Conservation (phyloP, 2,888 invertebrate species). For the Biston stratarius region DNA sequence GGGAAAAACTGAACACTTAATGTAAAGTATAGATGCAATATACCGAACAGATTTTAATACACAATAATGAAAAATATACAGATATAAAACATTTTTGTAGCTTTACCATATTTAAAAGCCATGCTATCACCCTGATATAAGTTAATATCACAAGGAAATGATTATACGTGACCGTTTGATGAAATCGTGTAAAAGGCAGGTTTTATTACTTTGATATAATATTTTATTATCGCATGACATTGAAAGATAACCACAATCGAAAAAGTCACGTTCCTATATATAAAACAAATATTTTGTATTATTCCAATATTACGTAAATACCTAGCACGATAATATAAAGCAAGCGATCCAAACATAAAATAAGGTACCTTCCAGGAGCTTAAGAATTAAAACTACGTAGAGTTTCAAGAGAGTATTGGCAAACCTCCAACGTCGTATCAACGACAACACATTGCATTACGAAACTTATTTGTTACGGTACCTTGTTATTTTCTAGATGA, state of each 20-base stretch:
- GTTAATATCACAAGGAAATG: constrained; percentile 46
- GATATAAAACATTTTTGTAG: too few species aligned
- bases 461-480: constrained; percentile 49
- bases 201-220: constrained; percentile 40
- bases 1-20: neutral
- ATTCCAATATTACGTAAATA: neutral
- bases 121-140: constrained; percentile 15
- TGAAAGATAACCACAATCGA: constrained; percentile 69
- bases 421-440: constrained; percentile 57
- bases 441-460: constrained; percentile 52
- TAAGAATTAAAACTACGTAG: constrained; percentile 43
- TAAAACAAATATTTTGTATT: constrained; percentile 6
- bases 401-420: constrained; percentile 60
- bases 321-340: neutral
- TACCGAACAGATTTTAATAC: too few species aligned
- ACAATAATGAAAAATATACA: too few species aligned
- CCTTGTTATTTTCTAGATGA: constrained; percentile 34
- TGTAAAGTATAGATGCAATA: too few species aligned
- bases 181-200: constrained; percentile 40
- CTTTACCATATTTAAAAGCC: neutral
- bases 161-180: constrained; percentile 38
- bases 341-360: constrained; percentile 1
- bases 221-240: constrained; percentile 62
- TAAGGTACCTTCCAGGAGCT: constrained; percentile 27
- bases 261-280: constrained; percentile 50